Conservation (phyloP, 2,797 vertebrate genomes). For the Phalloptychus januarius region DNA sequence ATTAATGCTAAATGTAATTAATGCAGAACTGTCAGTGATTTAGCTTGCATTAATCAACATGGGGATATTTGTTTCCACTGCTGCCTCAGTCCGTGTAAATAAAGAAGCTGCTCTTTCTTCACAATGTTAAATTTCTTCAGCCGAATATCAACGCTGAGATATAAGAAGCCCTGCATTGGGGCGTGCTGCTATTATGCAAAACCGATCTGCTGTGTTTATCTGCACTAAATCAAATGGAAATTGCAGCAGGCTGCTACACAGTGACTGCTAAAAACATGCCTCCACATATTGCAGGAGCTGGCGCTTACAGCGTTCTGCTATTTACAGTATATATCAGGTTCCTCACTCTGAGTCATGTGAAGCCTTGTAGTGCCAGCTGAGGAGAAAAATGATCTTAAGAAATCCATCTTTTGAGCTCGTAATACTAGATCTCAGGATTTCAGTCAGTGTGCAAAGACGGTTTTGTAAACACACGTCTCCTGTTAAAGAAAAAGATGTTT, state of each 20-base stretch:
- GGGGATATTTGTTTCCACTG: not conserved
- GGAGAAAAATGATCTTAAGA: not conserved
- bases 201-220: not conserved
- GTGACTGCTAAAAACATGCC: not conserved
- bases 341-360: not conserved
- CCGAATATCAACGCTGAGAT: not conserved
- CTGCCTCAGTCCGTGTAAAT: not conserved
- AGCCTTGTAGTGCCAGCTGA: not conserved
- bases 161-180: not conserved
- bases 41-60: not conserved
- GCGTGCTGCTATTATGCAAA: not conserved
- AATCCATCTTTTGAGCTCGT: not conserved
- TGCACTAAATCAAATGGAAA: constrained; percentile 16
- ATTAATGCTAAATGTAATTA: not conserved
- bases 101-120: constrained; percentile 2
- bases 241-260: constrained; percentile 4
- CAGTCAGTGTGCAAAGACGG: not conserved
- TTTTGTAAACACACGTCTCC: not conserved
- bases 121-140: constrained; percentile 12
- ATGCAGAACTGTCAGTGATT: not conserved
- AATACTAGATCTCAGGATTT: not conserved
- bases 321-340: constrained; percentile 3
- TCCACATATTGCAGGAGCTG: not conserved
- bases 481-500: not conserved
- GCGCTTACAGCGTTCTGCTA: not conserved